Evolutionary conservation across 2,113 vertebrate genomes (phyloP).

Genomic region (Helogale parvula): DNA sequence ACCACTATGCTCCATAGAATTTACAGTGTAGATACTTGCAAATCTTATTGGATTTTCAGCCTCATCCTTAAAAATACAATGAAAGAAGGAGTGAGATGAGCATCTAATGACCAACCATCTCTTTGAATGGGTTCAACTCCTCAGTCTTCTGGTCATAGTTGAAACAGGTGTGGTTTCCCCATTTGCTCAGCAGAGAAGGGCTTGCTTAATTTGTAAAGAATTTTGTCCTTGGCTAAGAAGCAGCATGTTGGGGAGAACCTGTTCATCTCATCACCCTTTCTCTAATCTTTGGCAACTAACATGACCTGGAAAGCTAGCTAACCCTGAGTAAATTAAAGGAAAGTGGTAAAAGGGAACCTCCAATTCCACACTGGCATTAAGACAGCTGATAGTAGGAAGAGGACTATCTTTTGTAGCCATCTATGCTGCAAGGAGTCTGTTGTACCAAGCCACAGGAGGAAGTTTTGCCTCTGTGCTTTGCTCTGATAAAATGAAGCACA

Average conservation of each 20-base stretch:
- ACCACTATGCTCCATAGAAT: not conserved
- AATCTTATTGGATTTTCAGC: not conserved
- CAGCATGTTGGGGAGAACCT: not conserved
- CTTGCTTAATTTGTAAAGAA: not conserved
- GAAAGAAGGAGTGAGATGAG: not conserved
- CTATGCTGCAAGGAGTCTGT: not conserved
- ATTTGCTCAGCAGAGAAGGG: not conserved
- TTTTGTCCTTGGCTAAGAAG: not conserved
- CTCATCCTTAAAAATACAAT: not conserved
- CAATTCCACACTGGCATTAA: not conserved
- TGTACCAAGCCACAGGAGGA: not conserved
- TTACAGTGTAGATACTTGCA: not conserved
- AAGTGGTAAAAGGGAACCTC: not conserved
- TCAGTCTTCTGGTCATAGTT: not conserved
- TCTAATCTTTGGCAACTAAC: not conserved
- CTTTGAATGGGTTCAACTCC: not conserved
- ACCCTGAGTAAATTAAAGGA: not conserved
- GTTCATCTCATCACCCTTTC: not conserved
- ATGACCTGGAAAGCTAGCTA: not conserved
- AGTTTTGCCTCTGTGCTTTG: not conserved
- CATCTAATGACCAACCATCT: not conserved
- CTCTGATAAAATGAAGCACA: conserved; percentile 32
- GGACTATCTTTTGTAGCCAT: not conserved
- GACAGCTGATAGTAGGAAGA: not conserved
- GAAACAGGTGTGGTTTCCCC: not conserved